Evolutionary conservation across 2,888 invertebrate genomes (phyloP), one percentile per base, ranked within the genome.

Genomic region (Erpobdella octoculata): DNA sequence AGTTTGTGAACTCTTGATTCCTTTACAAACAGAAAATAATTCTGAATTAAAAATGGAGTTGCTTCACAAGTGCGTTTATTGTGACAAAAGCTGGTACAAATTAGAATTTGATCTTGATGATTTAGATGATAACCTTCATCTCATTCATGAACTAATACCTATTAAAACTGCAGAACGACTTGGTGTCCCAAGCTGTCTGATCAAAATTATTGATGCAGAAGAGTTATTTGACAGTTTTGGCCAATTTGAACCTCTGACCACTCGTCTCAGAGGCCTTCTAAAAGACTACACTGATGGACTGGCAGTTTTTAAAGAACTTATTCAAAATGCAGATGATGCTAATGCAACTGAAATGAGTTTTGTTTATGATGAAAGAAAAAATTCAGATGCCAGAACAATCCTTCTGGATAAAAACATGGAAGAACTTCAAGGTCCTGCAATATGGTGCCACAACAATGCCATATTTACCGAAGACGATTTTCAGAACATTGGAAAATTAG

Each of bases 311-410:
- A 80, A 80, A 72, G 80, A 80, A 74, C 74, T 80, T 5, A 76
- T 80, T 8, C 80, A 80, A 71, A 79, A 80, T 75, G 79, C 79
- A 18, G 80, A 80, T 73, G 80, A 79, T 75, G 80, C 80, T 12
- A 77, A 77, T n/a, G 80, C 80, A 33, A 77, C 76, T 25, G 75
- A 75, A 33, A 77, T 80, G 3, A 73, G 74, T 8, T 78, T 80
- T 66, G 72, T 80, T 25, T 78, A 77, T 69, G 80, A 80, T 70
- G 78, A 79, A 48, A 69, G 80, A 70, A 71, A 75, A n/a, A 78
- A 79, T 70, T 46, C 70, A 25, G 73, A 77, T 65, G 62, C 71
- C 31, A 74, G 73, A 64, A 74, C 71, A 46, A 75, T 74, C 31
- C 73, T 79, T 37, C 70, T 79, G 12, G 75, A 77, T 73, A 73